Evolutionary conservation across 2,888 invertebrate genomes (phyloP).

Genomic region (Calameuta idolon): DNA sequence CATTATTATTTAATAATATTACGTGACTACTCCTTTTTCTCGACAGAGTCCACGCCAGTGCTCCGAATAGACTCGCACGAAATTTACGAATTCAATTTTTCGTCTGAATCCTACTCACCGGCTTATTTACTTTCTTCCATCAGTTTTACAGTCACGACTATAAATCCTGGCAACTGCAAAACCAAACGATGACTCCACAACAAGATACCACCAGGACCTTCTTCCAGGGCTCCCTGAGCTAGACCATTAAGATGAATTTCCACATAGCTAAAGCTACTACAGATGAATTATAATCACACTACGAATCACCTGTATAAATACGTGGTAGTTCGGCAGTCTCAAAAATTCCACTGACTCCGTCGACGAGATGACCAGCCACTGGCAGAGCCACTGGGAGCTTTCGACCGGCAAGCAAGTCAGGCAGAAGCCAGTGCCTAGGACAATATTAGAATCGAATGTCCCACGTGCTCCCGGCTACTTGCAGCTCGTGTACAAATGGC

Average conservation of each 20-base stretch:
- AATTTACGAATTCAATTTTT: neutral
- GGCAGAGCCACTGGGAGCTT: conserved; percentile 24
- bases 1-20: neutral
- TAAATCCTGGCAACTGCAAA: neutral
- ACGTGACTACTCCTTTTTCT: neutral
- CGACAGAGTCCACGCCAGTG: too few species aligned
- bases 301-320: neutral
- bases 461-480: neutral
- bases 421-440: conserved; percentile 53
- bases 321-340: neutral
- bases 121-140: neutral
- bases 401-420: conserved; percentile 38
- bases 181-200: neutral
- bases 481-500: neutral
- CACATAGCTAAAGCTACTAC: neutral
- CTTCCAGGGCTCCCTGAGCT: neutral
- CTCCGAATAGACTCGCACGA: neutral
- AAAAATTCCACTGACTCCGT: conserved; percentile 23
- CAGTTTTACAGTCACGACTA: neutral
- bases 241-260: neutral
- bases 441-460: conserved; percentile 60
- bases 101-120: neutral
- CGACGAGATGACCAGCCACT: conserved; percentile 53
- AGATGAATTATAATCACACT: neutral
- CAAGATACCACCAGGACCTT: neutral